Evolutionary conservation across 2,113 vertebrate species (phyloP).

Genomic region (Eurystomus gularis): DNA sequence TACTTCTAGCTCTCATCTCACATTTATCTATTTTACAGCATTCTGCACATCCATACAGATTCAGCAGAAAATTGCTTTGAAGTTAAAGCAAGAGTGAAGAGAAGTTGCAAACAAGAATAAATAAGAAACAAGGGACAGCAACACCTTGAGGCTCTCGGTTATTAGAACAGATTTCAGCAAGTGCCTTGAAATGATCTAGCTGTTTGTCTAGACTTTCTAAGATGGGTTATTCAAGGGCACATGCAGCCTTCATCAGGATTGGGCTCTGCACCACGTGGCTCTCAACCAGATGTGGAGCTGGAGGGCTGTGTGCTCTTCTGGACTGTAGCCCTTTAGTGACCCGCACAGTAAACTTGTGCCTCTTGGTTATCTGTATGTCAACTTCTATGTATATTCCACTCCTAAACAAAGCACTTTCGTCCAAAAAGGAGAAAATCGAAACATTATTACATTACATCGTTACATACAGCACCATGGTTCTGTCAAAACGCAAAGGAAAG

Average conservation of each 20-base stretch:
- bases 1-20: background rate
- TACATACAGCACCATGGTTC: background rate
- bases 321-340: rapidly evolving
- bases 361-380: background rate
- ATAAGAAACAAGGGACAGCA: background rate
- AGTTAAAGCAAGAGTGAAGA: background rate
- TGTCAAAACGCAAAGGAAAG: background rate
- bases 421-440: background rate
- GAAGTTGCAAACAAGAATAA: background rate
- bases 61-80: background rate
- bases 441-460: background rate
- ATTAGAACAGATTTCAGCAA: background rate
- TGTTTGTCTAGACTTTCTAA: background rate
- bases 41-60: background rate
- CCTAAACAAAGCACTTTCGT: background rate
- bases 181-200: background rate
- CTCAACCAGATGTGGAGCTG: background rate
- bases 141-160: background rate
- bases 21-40: background rate
- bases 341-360: background rate
- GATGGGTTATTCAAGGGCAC: background rate
- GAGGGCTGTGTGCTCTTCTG: background rate
- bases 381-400: background rate
- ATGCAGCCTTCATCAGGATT: rapidly evolving
- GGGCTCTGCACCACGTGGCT: background rate